These are phyloP conservation scores for Amazona finschi DNA, from an alignment of 2,797 vertebrate species.

Conservation along the genomic window DNA sequence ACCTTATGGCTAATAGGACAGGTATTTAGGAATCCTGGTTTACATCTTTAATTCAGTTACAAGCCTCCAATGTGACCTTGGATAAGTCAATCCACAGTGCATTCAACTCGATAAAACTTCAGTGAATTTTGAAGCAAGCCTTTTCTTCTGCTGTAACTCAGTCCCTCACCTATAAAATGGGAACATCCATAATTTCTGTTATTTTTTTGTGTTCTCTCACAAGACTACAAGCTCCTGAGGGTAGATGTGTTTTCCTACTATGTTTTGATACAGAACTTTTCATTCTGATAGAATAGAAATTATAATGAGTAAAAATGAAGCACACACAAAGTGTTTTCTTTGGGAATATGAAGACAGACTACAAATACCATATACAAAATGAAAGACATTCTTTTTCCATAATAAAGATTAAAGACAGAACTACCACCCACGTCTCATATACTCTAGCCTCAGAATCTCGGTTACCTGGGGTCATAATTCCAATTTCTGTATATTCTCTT, in stretches of 20 bases:
- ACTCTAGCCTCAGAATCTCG: not conserved
- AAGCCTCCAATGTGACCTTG: not conserved
- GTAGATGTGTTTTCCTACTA: not conserved
- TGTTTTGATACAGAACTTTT: not conserved
- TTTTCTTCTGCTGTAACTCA: not conserved
- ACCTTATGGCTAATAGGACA: not conserved
- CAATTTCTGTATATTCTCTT: not conserved
- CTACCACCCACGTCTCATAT: not conserved
- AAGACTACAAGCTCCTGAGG: not conserved
- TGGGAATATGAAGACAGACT: not conserved
- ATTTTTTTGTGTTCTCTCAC: not conserved
- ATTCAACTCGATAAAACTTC: not conserved
- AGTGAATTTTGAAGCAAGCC: not conserved
- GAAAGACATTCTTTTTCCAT: not conserved
- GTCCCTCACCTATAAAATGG: not conserved
- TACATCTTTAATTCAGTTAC: not conserved
- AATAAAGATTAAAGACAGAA: not conserved
- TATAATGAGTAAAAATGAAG: conserved; percentile 12
- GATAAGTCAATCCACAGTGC: not conserved
- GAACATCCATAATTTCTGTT: not conserved
- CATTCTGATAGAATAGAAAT: not conserved
- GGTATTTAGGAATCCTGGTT: not conserved
- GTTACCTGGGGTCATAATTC: conserved; percentile 14
- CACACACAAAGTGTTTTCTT: not conserved
- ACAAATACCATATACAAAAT: not conserved